A percentile compares a stretch with the other conserved stretches of the same genome.
These are phyloP conservation scores for Pelobates cultripes DNA, from an alignment of 2,797 vertebrate species.

Conservation along the genomic window DNA sequence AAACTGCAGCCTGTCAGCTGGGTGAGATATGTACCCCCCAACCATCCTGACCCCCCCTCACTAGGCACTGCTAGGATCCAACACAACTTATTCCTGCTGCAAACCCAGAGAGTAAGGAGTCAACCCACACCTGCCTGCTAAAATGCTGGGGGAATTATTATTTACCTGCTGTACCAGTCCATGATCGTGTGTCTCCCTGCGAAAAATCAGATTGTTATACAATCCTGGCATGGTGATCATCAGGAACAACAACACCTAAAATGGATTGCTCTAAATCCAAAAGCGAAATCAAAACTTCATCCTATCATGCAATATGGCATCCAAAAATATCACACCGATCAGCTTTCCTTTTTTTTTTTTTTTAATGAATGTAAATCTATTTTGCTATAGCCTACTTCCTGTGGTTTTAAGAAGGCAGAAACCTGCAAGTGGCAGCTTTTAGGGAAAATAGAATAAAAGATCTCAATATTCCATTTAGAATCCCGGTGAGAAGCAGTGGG, in stretches of 20 bases:
- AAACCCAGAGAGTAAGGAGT: too few relatives aligned
- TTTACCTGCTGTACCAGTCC: slow-evolving; percentile 1
- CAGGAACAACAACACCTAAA: neutral
- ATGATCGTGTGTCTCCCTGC: neutral
- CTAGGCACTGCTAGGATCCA: neutral
- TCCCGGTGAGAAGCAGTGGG: neutral
- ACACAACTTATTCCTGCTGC: too few relatives aligned
- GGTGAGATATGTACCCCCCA: neutral
- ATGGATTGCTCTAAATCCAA: slow-evolving; percentile 68
- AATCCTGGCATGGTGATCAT: neutral
- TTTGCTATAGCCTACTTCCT: slow-evolving; percentile 52
- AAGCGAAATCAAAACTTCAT: slow-evolving; percentile 85
- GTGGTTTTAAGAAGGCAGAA: slow-evolving; percentile 34
- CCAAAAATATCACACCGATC: slow-evolving; percentile 62
- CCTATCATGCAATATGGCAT: slow-evolving; percentile 52
- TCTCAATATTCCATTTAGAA: neutral
- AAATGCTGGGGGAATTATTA: neutral
- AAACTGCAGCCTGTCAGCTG: slow-evolving; percentile 34
- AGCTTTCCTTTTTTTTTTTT: slow-evolving; percentile 30
- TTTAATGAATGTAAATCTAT: slow-evolving; percentile 45
- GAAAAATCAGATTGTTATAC: neutral
- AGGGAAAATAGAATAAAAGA: neutral
- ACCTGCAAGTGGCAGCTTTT: neutral
- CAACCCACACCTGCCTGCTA: too few relatives aligned
- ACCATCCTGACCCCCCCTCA: neutral